phyloP scores from a whole-genome alignment of 2,888 invertebrate genomes.

The Heliconius hortense region DNA sequence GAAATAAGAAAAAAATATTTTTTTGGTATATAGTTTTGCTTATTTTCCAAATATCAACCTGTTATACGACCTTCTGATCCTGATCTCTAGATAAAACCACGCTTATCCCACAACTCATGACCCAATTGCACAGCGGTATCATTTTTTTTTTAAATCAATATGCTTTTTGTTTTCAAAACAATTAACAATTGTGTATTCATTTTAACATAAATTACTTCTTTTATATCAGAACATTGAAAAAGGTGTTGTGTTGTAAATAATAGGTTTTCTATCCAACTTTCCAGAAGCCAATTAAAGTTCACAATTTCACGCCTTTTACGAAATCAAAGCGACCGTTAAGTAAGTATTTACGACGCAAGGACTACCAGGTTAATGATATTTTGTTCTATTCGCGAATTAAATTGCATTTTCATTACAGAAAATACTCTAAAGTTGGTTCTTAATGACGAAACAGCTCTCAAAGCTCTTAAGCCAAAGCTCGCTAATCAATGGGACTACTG shows the following conservation, averaged over 20 bases:
- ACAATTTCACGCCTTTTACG: constrained; percentile 10
- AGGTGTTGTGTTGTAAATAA: neutral
- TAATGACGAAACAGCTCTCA: constrained; percentile 56
- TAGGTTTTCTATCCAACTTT: neutral
- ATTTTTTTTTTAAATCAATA: neutral
- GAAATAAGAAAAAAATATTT: neutral
- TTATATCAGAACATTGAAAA: neutral
- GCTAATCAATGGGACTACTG: constrained; percentile 58
- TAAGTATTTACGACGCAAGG: constrained; percentile 2
- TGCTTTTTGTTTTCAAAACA: too few relatives aligned
- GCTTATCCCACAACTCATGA: neutral
- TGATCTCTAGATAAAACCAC: neutral
- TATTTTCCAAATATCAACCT: neutral
- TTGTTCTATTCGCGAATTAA: constrained; percentile 32
- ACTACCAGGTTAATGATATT: constrained; percentile 10
- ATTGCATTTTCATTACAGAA: constrained; percentile 32
- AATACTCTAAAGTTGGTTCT: constrained; percentile 27
- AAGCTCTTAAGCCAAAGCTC: constrained; percentile 47
- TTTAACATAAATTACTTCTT: neutral
- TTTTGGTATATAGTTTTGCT: neutral
- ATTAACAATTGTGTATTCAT: neutral
- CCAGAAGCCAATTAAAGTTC: neutral
- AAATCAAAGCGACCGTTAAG: neutral
- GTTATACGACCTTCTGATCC: neutral
- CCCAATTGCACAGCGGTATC: neutral